Percentiles rank a stretch among this genome's conserved stretches.
phyloP scores from a whole-genome alignment of 2,888 invertebrate species.

The Polyommatus iphigenia region DNA sequence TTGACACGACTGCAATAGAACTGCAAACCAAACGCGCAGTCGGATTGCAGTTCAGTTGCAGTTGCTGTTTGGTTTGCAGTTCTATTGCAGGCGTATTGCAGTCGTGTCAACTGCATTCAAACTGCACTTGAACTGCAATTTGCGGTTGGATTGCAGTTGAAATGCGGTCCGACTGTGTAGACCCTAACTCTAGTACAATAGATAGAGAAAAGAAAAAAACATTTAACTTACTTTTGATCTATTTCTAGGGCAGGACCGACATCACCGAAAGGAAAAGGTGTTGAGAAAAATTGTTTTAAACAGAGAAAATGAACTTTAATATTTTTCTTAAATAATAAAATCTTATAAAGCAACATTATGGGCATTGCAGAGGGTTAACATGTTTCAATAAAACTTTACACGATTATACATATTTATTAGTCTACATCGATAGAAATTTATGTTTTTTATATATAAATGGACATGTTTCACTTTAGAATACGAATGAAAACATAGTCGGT shows the following conservation, averaged over 20 bases:
- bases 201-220: not conserved
- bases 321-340: constrained; percentile 22
- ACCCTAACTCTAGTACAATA: too few relatives aligned
- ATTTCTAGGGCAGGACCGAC: not conserved
- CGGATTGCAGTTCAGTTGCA: too few relatives aligned
- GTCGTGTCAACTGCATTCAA: too few relatives aligned
- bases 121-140: too few relatives aligned
- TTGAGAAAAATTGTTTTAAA: constrained; percentile 17
- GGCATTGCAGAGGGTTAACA: constrained; percentile 32
- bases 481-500: constrained; percentile 60
- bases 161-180: too few relatives aligned
- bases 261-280: not conserved
- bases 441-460: constrained; percentile 63
- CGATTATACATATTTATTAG: constrained; percentile 68
- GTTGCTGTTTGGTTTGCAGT: too few relatives aligned
- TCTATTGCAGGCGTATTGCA: too few relatives aligned
- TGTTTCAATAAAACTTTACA: constrained; percentile 74
- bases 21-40: too few relatives aligned
- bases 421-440: constrained; percentile 64
- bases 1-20: too few relatives aligned
- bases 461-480: constrained; percentile 65
- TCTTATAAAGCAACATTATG: constrained; percentile 28
- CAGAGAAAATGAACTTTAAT: constrained; percentile 36
- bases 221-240: not conserved
- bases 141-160: too few relatives aligned